Evolutionary conservation across 1,140 invertebrate species (phyloP), one percentile per base, ranked within the genome.

Genomic region (Papilio glaucus): DNA sequence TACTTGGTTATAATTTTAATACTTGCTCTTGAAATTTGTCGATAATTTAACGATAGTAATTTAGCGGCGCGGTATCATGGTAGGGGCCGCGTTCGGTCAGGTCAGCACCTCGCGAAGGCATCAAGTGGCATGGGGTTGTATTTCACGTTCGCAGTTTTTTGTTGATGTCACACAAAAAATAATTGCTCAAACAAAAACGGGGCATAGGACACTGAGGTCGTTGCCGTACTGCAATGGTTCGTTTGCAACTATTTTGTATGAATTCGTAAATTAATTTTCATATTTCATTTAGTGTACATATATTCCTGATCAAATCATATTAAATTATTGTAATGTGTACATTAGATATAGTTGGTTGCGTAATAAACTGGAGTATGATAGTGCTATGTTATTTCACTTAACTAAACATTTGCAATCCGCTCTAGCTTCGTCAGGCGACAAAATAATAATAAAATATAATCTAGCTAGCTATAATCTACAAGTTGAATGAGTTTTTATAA

Each of bases 1-100:
- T 45, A n/a, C 10, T 3, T 8, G 21, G 18, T 4, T 21, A n/a
- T 21, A 49, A 49, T 21, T 18, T 49, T 21, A 49, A 49, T 49
- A 21, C 18, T 10, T 1, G 4, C 13, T 21, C 15, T 1, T 49
- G 3, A n/a, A n/a, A n/a, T 8, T 61, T 37, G 0, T 62, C 57
- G 29, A 33, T 15, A 33, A 7, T 0, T 15, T 33, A 8, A 1
- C 1, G 26, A n/a, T 33, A 15, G n/a, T 8, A n/a, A n/a, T n/a
- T n/a, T 9, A 37, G 15, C 62, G 33, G 18, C 37, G 9, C 29
- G 9, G n/a, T 72, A 24, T 9, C 5, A 29, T 72, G 57, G 70
- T 72, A 72, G 21, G 41, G 24, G 70, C 8, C 33, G 10, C 37
- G 24, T 72, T 72, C 57, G 21, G 70, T 72, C 24, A 61, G 60